Conservation (phyloP, 2,113 vertebrate species). For the Micromys minutus region DNA sequence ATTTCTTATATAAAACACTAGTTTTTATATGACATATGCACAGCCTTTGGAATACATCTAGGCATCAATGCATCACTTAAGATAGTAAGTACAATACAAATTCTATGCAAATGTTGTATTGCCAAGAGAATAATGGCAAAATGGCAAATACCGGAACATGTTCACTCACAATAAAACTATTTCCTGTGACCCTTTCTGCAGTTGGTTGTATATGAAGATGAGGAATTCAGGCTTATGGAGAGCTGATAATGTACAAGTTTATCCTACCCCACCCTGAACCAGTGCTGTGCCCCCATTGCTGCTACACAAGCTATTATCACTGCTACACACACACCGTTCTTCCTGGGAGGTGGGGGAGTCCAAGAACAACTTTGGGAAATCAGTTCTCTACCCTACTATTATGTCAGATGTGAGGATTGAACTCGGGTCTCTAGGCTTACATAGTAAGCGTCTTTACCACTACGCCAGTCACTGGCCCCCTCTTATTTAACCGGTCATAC, state of each 20-base stretch:
- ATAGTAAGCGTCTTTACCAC: neutral
- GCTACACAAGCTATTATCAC: neutral
- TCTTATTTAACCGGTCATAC: neutral
- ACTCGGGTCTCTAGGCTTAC: too few relatives aligned
- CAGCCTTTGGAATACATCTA: fast-evolving
- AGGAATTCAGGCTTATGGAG: neutral
- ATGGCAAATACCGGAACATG: neutral
- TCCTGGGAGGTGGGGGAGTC: neutral
- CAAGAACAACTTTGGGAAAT: neutral
- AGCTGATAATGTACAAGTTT: neutral
- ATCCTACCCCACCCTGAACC: neutral
- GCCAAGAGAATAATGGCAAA: neutral
- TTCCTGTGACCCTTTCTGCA: neutral
- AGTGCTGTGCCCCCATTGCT: neutral
- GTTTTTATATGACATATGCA: too few relatives aligned
- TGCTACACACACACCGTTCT: too few relatives aligned
- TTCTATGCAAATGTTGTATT: neutral
- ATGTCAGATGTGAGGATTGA: neutral
- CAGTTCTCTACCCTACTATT: neutral
- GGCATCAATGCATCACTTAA: neutral
- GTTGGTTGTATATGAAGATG: neutral
- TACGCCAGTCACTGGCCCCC: neutral
- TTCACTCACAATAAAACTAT: neutral
- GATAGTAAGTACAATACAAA: neutral
- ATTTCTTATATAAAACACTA: neutral